These are phyloP conservation scores for Caenorhabditis imperialis DNA, from an alignment of 2,888 invertebrate genomes.

Conservation along the genomic window DNA sequence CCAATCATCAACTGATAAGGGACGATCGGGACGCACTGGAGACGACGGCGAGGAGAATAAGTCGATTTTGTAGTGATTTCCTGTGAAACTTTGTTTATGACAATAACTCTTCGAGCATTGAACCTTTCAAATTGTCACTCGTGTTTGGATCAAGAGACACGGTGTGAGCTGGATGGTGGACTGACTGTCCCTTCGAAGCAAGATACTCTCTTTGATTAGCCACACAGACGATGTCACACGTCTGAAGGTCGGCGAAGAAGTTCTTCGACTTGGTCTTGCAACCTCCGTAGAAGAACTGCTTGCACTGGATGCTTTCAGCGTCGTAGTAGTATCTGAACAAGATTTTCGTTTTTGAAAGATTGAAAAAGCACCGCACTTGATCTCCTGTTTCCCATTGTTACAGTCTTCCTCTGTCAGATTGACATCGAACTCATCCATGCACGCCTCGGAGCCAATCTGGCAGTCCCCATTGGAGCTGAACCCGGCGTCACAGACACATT, in stretches of 20 bases:
- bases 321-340: conserved; percentile 64
- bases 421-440: conserved; percentile 59
- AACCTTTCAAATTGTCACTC: conserved; percentile 7
- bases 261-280: conserved; percentile 61
- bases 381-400: conserved; percentile 55
- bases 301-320: conserved; percentile 43
- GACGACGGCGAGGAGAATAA: conserved; percentile 51
- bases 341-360: not conserved
- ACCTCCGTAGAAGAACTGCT: conserved; percentile 65
- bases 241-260: conserved; percentile 57
- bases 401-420: conserved; percentile 62
- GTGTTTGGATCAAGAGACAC: conserved; percentile 13
- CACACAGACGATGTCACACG: conserved; percentile 50
- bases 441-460: conserved; percentile 56
- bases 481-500: conserved; percentile 62
- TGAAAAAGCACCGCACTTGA: conserved; percentile 39
- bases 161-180: conserved; percentile 16
- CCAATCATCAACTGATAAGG: conserved; percentile 53
- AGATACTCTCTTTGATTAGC: conserved; percentile 41
- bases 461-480: conserved; percentile 55
- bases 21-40: conserved; percentile 40
- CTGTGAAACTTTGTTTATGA: too few species aligned
- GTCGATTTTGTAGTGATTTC: conserved; percentile 45
- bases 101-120: too few species aligned
- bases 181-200: conserved; percentile 23